phyloP scores from a whole-genome alignment of 37 sponge, comb jelly and placozoan genomes.

The Theonella swinhoei region DNA sequence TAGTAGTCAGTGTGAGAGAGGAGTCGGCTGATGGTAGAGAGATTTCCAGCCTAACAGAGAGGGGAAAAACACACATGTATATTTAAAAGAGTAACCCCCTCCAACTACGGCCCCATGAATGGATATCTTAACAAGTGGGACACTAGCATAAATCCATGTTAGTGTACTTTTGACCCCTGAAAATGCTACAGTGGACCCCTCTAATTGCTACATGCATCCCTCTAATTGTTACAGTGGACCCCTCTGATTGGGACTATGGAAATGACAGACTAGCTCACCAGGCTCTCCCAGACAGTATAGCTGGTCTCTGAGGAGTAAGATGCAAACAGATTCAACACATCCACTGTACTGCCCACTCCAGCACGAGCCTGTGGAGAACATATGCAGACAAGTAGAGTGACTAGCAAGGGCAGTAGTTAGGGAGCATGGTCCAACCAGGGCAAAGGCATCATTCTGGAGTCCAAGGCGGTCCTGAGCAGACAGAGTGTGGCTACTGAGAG shows the following conservation, averaged over 20 bases:
- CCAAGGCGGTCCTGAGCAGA: constrained; percentile 77
- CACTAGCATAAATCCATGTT: no score
- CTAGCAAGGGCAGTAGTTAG: no score
- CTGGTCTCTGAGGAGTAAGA: constrained; percentile 72
- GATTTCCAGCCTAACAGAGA: constrained; percentile 14
- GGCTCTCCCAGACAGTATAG: constrained; percentile 87
- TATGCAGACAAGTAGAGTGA: no score
- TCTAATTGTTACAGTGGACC: no score
- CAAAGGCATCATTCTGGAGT: constrained; percentile 77
- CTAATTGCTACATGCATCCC: no score
- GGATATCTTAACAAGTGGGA: not conserved
- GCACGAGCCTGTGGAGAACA: constrained; percentile 79
- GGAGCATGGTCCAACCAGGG: no score
- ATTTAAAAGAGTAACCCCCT: no score
- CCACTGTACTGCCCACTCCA: constrained; percentile 76
- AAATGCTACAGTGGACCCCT: no score
- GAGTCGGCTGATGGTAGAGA: constrained; percentile 38
- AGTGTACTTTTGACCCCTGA: no score
- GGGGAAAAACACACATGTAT: no score
- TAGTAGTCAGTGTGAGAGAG: constrained; percentile 69
- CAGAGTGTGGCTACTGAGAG: constrained; percentile 60
- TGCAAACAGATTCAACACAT: constrained; percentile 68
- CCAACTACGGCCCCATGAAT: no score
- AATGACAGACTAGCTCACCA: constrained; percentile 33
- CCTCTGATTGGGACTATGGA: no score